These are phyloP conservation scores for Microctonus hyperodae DNA, from an alignment of 2,888 invertebrate genomes.

Conservation along the genomic window DNA sequence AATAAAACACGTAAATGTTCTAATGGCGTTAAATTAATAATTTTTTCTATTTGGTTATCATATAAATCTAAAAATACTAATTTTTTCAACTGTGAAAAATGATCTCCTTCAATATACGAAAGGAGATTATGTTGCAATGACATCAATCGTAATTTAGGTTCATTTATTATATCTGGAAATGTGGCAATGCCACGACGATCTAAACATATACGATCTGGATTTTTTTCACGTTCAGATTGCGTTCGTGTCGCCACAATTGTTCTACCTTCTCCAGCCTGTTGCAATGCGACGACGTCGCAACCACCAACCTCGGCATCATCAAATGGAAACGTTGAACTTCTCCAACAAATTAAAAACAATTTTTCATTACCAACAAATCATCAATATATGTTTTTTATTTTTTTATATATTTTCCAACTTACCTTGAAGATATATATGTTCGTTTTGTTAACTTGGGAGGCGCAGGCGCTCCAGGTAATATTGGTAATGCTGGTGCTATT, in stretches of 20 bases:
- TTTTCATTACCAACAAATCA: too few relatives aligned
- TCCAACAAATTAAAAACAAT: constrained; percentile 39
- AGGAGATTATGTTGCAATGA: constrained; percentile 94
- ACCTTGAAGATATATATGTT: constrained; percentile 56
- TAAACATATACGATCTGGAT: constrained; percentile 88
- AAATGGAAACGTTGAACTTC: constrained; percentile 47
- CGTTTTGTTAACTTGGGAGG: constrained; percentile 56
- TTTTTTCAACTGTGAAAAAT: constrained; percentile 70
- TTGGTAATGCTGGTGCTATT: constrained; percentile 59
- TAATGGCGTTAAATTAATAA: constrained; percentile 79
- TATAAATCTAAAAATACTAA: constrained; percentile 93
- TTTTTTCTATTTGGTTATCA: constrained; percentile 91
- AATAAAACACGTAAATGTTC: constrained; percentile 84
- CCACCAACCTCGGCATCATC: constrained; percentile 56
- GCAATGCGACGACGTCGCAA: constrained; percentile 56
- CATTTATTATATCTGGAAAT: constrained; percentile 83
- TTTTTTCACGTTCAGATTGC: constrained; percentile 79
- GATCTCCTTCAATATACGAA: constrained; percentile 73
- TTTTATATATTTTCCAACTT: constrained; percentile 26
- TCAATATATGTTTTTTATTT: neutral
- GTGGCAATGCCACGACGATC: constrained; percentile 85
- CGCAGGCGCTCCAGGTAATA: constrained; percentile 55
- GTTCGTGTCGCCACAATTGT: constrained; percentile 74
- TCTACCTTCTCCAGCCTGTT: constrained; percentile 71
- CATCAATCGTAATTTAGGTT: constrained; percentile 80